Evolutionary conservation across 2,797 vertebrate species (phyloP).

Genomic region (Enteromius paludinosus): DNA sequence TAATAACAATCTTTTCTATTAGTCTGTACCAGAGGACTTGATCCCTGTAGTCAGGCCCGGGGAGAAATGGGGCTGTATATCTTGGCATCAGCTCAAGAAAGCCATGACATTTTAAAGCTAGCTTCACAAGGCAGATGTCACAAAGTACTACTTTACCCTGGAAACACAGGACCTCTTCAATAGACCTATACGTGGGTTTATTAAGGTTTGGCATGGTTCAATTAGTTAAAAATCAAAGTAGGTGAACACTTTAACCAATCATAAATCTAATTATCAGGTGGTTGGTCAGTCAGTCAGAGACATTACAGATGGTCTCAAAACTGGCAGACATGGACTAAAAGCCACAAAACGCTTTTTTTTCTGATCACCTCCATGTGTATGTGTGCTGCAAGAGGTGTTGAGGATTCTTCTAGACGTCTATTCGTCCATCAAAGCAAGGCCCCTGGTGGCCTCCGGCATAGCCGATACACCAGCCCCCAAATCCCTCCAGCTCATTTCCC

Average conservation of each 20-base stretch:
- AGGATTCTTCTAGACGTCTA: constrained; percentile 13
- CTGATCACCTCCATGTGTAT: constrained; percentile 73
- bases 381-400: constrained; percentile 57
- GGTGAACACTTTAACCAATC: neutral
- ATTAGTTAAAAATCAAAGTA: neutral
- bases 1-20: constrained; percentile 78
- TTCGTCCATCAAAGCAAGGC: constrained; percentile 31
- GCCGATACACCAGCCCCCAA: constrained; percentile 39
- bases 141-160: constrained; percentile 63
- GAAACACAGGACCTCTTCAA: constrained; percentile 49
- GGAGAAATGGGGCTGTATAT: constrained; percentile 70
- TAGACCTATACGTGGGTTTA: constrained; percentile 9
- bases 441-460: constrained; percentile 35
- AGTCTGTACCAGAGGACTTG: constrained; percentile 75
- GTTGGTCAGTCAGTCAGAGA: neutral
- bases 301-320: neutral
- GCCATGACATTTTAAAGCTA: constrained; percentile 74
- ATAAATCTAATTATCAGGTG: constrained; percentile 1
- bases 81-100: constrained; percentile 74
- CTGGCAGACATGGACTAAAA: neutral
- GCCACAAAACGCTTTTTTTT: constrained; percentile 65
- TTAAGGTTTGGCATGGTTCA: neutral
- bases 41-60: constrained; percentile 70
- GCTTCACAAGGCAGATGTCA: constrained; percentile 68
- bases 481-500: constrained; percentile 39